phyloP scores from a whole-genome alignment of 2,113 vertebrate genomes.

The Calidris pugnax region DNA sequence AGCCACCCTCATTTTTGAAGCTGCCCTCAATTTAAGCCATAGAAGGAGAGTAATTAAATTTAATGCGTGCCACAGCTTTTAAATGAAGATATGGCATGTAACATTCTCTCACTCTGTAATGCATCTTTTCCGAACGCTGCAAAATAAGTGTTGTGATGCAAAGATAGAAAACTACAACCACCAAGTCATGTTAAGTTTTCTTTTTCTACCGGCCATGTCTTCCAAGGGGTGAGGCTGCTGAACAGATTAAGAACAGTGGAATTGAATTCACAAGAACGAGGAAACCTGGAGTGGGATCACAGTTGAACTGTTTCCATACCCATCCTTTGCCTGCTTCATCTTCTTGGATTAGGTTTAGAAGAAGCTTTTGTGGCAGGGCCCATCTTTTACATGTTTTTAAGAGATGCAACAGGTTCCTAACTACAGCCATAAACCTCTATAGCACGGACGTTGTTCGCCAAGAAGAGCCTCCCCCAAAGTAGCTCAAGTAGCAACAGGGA shows the following conservation, averaged over 20 bases:
- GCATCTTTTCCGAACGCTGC: background rate
- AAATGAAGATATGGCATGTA: conserved; percentile 58
- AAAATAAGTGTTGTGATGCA: conserved; percentile 19
- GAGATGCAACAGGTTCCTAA: background rate
- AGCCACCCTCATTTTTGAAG: conserved; percentile 70
- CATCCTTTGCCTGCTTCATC: background rate
- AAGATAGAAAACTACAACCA: background rate
- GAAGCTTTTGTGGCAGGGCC: background rate
- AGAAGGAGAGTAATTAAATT: conserved; percentile 68
- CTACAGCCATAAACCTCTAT: background rate
- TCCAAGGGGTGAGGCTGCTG: background rate
- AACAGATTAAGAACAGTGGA: fast-evolving
- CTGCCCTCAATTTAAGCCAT: conserved; percentile 69
- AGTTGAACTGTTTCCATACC: background rate
- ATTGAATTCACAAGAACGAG: background rate
- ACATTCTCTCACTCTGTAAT: background rate
- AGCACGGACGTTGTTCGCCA: background rate
- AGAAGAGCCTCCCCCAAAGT: background rate
- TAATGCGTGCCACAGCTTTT: conserved; percentile 57
- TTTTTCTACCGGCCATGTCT: background rate
- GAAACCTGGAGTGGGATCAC: background rate
- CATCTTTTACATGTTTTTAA: background rate
- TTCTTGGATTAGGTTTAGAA: background rate
- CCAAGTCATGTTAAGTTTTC: background rate
- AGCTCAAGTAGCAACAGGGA: background rate